These are phyloP conservation scores for Eumeta japonica DNA, from an alignment of 1,140 invertebrate genomes.

Conservation along the genomic window DNA sequence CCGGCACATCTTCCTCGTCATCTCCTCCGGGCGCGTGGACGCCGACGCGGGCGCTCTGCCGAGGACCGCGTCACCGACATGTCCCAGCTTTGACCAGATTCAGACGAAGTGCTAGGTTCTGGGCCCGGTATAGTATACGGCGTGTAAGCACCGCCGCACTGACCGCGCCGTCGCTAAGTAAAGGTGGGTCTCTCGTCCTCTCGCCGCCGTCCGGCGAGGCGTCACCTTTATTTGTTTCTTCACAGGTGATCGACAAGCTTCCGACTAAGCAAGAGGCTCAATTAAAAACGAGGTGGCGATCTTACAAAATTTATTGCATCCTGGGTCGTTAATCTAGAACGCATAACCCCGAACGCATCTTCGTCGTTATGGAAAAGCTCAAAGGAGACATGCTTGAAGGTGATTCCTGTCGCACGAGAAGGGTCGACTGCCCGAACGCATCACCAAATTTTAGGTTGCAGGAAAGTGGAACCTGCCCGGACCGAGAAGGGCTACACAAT, in stretches of 20 bases:
- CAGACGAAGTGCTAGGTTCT: slow-evolving; percentile 95
- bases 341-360: slow-evolving; percentile 94
- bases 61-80: slow-evolving; percentile 80
- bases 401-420: slow-evolving; percentile 94
- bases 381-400: slow-evolving; percentile 98
- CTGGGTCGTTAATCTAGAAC: slow-evolving; percentile 86
- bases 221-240: no score
- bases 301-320: slow-evolving; percentile 90
- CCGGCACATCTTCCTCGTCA: no score
- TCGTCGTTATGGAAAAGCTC: slow-evolving; percentile 91
- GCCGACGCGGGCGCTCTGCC: slow-evolving; percentile 25
- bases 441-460: slow-evolving; percentile 97
- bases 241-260: slow-evolving; percentile 91
- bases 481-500: background rate
- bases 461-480: no score
- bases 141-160: slow-evolving; percentile 84
- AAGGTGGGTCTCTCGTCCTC: slow-evolving; percentile 77
- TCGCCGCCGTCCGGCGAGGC: no score
- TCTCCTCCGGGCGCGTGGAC: slow-evolving; percentile 7
- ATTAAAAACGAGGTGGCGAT: slow-evolving; percentile 97
- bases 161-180: slow-evolving; percentile 87
- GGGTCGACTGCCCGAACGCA: slow-evolving; percentile 86
- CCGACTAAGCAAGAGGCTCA: slow-evolving; percentile 99
- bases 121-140: slow-evolving; percentile 98
- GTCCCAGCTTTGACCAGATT: slow-evolving; percentile 90